phyloP scores from a whole-genome alignment of 1,140 invertebrate genomes.

The Drosophila pectinifera region DNA sequence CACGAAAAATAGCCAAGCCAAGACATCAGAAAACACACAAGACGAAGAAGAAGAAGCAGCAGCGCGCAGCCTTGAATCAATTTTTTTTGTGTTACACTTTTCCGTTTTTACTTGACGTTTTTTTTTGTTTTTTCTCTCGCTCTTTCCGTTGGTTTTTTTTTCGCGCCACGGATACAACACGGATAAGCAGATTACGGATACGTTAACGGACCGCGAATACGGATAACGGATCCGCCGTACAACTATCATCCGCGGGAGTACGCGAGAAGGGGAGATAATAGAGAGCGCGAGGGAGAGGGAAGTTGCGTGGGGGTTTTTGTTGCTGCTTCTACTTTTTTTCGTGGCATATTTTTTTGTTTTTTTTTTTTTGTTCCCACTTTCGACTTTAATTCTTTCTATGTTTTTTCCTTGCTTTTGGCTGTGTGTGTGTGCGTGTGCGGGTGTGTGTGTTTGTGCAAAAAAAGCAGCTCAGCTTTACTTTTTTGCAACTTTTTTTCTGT shows the following conservation, averaged over 20 bases:
- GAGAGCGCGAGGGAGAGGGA: slow-evolving; percentile 7
- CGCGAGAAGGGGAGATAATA: slow-evolving; percentile 5
- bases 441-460: slow-evolving; percentile 20
- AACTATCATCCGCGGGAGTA: slow-evolving; percentile 18
- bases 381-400: slow-evolving; percentile 23
- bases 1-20: slow-evolving; percentile 26
- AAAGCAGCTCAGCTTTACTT: slow-evolving; percentile 2
- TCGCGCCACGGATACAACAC: slow-evolving; percentile 49
- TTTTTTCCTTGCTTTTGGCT: slow-evolving; percentile 13
- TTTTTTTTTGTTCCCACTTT: slow-evolving; percentile 24
- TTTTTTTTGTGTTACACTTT: slow-evolving; percentile 35
- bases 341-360: slow-evolving; percentile 62
- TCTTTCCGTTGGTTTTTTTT: slow-evolving; percentile 12
- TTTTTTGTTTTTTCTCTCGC: slow-evolving; percentile 7
- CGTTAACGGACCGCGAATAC: slow-evolving; percentile 2
- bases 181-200: slow-evolving; percentile 30
- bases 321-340: slow-evolving; percentile 52
- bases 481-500: slow-evolving; percentile 32
- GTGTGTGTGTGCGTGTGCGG: slow-evolving; percentile 1
- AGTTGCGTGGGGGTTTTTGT: slow-evolving; percentile 31
- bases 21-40: slow-evolving; percentile 17
- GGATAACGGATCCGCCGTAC: slow-evolving; percentile 12
- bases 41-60: slow-evolving; percentile 9
- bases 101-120: slow-evolving; percentile 8
- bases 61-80: slow-evolving; percentile 36